Conservation (phyloP, 2,797 vertebrate genomes). For the Micrastur ruficollis region DNA sequence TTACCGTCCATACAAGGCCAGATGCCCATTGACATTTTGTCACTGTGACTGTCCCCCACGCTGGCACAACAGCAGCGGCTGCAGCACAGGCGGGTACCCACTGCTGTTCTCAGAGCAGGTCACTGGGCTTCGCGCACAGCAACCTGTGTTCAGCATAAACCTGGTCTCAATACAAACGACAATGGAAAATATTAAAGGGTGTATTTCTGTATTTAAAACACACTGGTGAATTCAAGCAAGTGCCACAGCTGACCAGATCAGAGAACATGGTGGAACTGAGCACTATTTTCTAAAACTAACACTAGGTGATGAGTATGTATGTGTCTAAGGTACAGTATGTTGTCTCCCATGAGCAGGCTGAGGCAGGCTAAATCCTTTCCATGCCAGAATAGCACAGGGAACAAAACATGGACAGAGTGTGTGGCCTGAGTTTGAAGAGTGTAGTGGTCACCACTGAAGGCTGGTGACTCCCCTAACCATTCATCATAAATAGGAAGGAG, state of each 20-base stretch:
- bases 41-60: accelerated
- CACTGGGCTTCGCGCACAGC: accelerated
- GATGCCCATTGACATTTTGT: background rate
- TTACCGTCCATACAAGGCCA: background rate
- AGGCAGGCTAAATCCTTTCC: background rate
- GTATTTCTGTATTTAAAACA: background rate
- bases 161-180: background rate
- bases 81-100: background rate
- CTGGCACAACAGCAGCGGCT: background rate
- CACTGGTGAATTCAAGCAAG: background rate
- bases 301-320: background rate
- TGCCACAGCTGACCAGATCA: background rate
- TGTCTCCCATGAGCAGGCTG: background rate
- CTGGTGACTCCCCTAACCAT: background rate
- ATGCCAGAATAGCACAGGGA: background rate
- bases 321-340: background rate
- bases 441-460: background rate
- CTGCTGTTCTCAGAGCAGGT: background rate
- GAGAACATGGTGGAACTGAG: background rate
- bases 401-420: background rate
- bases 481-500: slow-evolving; percentile 52
- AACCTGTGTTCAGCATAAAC: background rate
- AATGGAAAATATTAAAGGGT: background rate
- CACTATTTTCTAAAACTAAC: background rate
- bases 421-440: background rate